Base-by-base conservation (phyloP, 2,888 invertebrate genomes). In the Oxytorus armatus region DNA sequence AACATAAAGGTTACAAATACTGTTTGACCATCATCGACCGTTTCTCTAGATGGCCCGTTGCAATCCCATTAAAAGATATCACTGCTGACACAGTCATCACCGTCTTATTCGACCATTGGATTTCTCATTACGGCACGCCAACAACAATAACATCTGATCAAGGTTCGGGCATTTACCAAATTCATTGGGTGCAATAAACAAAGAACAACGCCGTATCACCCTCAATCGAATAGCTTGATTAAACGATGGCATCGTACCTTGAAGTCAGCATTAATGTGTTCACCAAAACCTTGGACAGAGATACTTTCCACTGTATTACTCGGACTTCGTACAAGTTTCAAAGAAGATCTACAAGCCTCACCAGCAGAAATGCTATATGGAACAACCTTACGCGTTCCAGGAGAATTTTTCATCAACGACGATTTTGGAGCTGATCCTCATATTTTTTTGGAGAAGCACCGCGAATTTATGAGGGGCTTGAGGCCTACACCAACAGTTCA, bases 101-200 rank as follows among this genome's bases (percentile, higher is more conserved):
- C 0, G 72, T 82, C 3, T 36, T 78, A 10, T 78, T 25, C 29
- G 42, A 36, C n/a, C 10, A 49, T 0, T 73, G 73, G 78, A 59
- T 78, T 4, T 39, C 66, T 11, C 25, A 29, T 14, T 73, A 23
- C 16, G 79, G 79, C 2, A 18, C 77, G 51, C 16, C 78, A 70
- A 11, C 33, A 1, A 59, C 75, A n/a, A 83, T 90, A 7, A 87
- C 88, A 0, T 85, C 88, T 2, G 89, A 90, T 74, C 86, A 85
- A 66, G n/a, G n/a, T 61, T 11, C 42, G 14, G 14, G 23, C 61
- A n/a, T 3, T 61, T 1, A 23, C 42, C 0, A 44, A 61, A 5
- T 14, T 61, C 14, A 23, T 61, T n/a, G 44, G 23, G 0, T n/a
- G 4, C 14, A 10, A 25, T 0, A 14, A 61, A 0, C 14, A n/a